These are phyloP conservation scores for Xiphorhynchus erythropygius DNA, from an alignment of 2,797 vertebrate species.

Conservation along the genomic window DNA sequence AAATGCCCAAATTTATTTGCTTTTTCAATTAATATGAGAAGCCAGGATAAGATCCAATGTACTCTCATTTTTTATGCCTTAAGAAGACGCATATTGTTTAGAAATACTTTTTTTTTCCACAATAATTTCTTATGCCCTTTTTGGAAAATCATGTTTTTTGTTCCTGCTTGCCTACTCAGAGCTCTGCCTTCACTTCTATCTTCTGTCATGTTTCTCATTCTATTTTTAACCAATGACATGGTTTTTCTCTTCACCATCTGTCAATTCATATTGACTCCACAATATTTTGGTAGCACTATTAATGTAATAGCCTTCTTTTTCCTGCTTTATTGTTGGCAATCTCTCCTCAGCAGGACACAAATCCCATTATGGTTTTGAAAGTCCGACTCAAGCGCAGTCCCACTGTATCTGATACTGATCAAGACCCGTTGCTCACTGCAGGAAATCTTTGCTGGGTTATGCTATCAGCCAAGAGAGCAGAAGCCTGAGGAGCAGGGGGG, in stretches of 20 bases:
- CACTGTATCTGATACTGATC: not conserved
- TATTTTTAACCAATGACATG: conserved; percentile 35
- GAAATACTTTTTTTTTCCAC: not conserved
- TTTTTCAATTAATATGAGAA: not conserved
- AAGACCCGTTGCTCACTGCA: not conserved
- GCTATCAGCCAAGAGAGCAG: not conserved
- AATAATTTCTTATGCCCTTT: not conserved
- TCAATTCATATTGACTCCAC: conserved; percentile 15
- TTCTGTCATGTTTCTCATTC: conserved; percentile 7
- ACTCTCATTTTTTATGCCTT: not conserved
- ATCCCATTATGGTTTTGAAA: not conserved
- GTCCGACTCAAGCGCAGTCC: not conserved
- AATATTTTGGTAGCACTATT: conserved; percentile 17
- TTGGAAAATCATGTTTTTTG: not conserved
- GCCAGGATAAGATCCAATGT: not conserved
- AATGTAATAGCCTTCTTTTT: conserved; percentile 17
- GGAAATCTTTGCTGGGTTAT: not conserved
- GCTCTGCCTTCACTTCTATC: not conserved
- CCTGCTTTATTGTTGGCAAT: not conserved
- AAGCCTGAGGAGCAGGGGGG: not conserved
- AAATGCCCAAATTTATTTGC: not conserved
- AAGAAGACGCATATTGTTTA: not conserved
- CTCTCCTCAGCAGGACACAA: not conserved
- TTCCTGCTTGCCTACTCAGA: not conserved
- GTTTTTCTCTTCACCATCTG: conserved; percentile 39